Percentiles rank a stretch among this genome's conserved stretches.
These are phyloP conservation scores for Agonopterix alstromeriana DNA, from an alignment of 2,888 invertebrate genomes.

Conservation along the genomic window DNA sequence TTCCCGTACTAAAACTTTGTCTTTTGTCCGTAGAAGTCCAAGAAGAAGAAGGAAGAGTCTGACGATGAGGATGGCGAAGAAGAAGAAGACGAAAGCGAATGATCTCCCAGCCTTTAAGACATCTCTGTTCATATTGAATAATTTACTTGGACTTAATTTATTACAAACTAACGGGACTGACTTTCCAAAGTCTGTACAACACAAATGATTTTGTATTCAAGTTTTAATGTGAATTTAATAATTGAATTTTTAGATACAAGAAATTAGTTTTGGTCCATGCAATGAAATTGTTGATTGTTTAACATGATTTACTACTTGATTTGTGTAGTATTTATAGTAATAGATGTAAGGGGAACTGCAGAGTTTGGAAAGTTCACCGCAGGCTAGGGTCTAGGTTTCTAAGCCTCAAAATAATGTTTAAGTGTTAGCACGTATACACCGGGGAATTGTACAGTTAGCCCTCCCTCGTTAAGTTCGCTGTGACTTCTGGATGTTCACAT, in stretches of 20 bases:
- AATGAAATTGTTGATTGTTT: slow-evolving; percentile 52
- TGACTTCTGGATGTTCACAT: slow-evolving; percentile 70
- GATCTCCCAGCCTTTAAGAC: slow-evolving; percentile 66
- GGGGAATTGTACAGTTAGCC: slow-evolving; percentile 77
- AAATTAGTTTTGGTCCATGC: slow-evolving; percentile 19
- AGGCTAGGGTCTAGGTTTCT: slow-evolving; percentile 69
- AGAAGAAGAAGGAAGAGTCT: slow-evolving; percentile 80
- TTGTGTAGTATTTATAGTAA: slow-evolving; percentile 41
- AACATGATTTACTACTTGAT: slow-evolving; percentile 35
- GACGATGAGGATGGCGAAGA: slow-evolving; percentile 80
- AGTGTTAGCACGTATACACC: slow-evolving; percentile 75
- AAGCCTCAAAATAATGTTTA: slow-evolving; percentile 73
- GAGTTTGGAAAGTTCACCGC: slow-evolving; percentile 73
- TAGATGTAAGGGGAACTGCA: slow-evolving; percentile 41
- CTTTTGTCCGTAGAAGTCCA: slow-evolving; percentile 46
- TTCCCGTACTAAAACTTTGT: not conserved
- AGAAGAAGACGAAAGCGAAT: slow-evolving; percentile 81
- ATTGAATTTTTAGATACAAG: slow-evolving; percentile 3
- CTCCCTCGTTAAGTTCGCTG: slow-evolving; percentile 76
- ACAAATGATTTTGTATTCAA: not conserved
- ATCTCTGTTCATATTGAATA: slow-evolving; percentile 74
- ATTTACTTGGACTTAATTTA: slow-evolving; percentile 77
- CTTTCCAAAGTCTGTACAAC: slow-evolving; percentile 67
- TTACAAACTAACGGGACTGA: slow-evolving; percentile 71
- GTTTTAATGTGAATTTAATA: slow-evolving; percentile 1